Percentiles rank a stretch among this genome's conserved stretches.
Conservation (phyloP, 2,113 vertebrate genomes). For the Puffinus mauretanicus region DNA sequence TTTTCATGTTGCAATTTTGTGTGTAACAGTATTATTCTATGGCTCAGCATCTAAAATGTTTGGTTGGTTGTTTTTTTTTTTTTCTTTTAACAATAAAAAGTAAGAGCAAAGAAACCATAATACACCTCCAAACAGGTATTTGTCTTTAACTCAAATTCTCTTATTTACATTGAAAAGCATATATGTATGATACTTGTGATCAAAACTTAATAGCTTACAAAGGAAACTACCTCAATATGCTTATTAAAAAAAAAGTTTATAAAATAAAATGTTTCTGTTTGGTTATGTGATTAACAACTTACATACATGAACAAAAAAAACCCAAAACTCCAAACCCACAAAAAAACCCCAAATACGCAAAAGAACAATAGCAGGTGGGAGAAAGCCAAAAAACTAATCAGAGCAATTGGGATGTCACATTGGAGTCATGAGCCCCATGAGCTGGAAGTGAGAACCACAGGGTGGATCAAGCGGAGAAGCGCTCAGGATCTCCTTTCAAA, state of each 20-base stretch:
- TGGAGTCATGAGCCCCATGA: background rate
- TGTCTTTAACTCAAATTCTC: background rate
- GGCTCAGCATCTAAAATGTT: background rate
- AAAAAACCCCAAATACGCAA: background rate
- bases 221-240: background rate
- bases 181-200: background rate
- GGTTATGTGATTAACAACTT: background rate
- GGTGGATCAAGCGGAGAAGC: background rate
- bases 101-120: background rate
- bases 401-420: background rate
- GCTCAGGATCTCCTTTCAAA: background rate
- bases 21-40: background rate
- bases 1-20: background rate
- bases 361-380: background rate
- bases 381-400: background rate
- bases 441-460: background rate
- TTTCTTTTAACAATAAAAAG: background rate
- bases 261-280: background rate
- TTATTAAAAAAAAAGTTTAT: background rate
- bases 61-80: rapidly evolving
- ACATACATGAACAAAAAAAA: background rate
- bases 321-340: background rate
- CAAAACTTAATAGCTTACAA: background rate
- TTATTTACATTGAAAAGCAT: background rate
- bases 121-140: background rate